Conservation (phyloP, 1,140 invertebrate genomes). For the Latrodectus geometricus region DNA sequence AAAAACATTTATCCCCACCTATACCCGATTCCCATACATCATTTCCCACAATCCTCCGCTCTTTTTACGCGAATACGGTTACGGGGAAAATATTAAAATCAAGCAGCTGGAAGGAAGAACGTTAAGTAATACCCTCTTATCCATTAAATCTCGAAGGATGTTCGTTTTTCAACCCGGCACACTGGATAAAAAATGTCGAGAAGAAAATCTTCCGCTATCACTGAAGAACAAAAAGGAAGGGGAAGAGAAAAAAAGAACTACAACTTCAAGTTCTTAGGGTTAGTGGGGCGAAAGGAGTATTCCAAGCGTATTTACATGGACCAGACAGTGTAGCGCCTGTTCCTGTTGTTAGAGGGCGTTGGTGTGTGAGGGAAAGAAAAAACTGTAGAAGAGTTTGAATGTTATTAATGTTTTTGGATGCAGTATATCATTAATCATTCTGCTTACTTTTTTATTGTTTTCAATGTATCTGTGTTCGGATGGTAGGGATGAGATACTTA, state of each 20-base stretch:
- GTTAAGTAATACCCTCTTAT: background rate
- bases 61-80: constrained; percentile 1
- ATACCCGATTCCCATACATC: constrained; percentile 1
- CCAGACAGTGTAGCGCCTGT: background rate
- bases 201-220: background rate
- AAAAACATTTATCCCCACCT: background rate
- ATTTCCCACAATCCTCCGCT: background rate
- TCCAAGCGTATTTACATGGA: background rate
- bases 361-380: background rate
- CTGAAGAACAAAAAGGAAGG: background rate
- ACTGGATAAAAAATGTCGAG: background rate
- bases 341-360: background rate
- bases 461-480: background rate
- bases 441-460: background rate
- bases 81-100: background rate
- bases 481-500: too few relatives aligned
- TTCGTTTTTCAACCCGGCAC: background rate
- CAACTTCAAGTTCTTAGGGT: background rate
- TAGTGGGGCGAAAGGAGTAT: background rate
- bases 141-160: background rate
- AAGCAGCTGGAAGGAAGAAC: background rate
- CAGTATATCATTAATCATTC: background rate
- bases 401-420: background rate
- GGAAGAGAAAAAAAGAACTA: background rate
- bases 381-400: background rate